Evolutionary conservation across 2,797 vertebrate species (phyloP), one percentile per base, ranked within the genome.

Genomic region (Schizopygopsis malacanthus): DNA sequence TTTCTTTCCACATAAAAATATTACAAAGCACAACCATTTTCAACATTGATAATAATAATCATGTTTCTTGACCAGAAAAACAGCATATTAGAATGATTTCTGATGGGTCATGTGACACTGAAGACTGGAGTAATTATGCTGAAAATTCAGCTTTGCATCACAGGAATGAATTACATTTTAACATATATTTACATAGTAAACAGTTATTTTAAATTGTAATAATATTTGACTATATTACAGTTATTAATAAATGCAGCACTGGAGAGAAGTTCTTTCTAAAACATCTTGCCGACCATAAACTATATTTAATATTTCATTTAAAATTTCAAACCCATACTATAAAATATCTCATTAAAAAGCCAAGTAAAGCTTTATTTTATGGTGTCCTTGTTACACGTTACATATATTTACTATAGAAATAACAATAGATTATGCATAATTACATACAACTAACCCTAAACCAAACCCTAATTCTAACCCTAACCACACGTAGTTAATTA

Each of bases 161-260:
- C 6, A 71, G 11, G 22, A 45, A 71, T 7, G 8, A 13, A 25
- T 25, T 25, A 9, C 22, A 45, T 45, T 72, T 72, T 4, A 28
- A 73, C 9, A 25, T 47, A 72, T 25, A 72, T 25, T 16, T 6
- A 7, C 15, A 16, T 13, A 43, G 39, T 13, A 43, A 71, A 43
- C 10, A 43, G 20, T n/a, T n/a, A 3, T 13, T n/a, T 71, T 6
- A 43, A 71, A 71, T 13, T 43, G 2, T 7, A n/a, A 73, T 50
- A 73, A 73, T 50, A 73, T 47, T 47, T 72, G 8, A 28, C 7
- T 47, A 28, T 47, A 47, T 4, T 43, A 45, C 0, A n/a, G 20
- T 43, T 71, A 7, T 72, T 25, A 72, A 45, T 72, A 72, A 72
- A 71, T 43, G 69, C 67, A 71, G 20, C 69, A 11, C 20, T 25